Evolutionary conservation across 2,888 invertebrate species (phyloP), one percentile per base, ranked within the genome.

Genomic region (Theretra japonica): DNA sequence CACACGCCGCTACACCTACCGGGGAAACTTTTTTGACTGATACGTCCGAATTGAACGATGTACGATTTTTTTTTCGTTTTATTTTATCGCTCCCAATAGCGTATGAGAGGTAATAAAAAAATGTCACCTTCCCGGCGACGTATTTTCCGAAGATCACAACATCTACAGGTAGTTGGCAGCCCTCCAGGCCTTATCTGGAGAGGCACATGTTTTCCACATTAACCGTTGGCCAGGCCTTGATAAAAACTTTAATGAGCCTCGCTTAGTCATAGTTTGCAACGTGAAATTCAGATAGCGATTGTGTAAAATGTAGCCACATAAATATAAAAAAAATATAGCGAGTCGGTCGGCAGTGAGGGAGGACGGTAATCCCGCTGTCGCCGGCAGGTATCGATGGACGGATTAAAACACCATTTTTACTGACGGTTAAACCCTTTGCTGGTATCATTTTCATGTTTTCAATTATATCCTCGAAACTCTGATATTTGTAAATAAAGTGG

Each of bases 111-210:
- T 77, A 81, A 83, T 83, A 83, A 82, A 82, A 83, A 80, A 83
- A 75, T 75, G 79, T 74, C 83, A 83, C 80, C 79, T 84, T 78
- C 77, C 75, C 79, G 80, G 80, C 81, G 80, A 83, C 88, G 86
- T 86, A 88, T 89, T 86, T 86, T 78, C 80, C 77, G 79, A 86
- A 86, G 84, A 86, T 85, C 79, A 82, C 77, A 84, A 82, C 82
- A 83, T 89, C 94, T 85, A 94, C 94, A 94, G 93, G 94, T 93
- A 89, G 94, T 93, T 93, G 93, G 94, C 92, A 87, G 79, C 74
- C 77, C 79, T 90, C 94, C 93, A 93, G 88, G 80, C 79, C 82
- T 84, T 83, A 90, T 88, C 88, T 91, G 88, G 80, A 86, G 83
- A 85, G 83, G 84, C 84, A 86, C 83, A 89, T 88, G 86, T 86